phyloP scores from a whole-genome alignment of 2,797 vertebrate species.

The Bradypodion ventrale region DNA sequence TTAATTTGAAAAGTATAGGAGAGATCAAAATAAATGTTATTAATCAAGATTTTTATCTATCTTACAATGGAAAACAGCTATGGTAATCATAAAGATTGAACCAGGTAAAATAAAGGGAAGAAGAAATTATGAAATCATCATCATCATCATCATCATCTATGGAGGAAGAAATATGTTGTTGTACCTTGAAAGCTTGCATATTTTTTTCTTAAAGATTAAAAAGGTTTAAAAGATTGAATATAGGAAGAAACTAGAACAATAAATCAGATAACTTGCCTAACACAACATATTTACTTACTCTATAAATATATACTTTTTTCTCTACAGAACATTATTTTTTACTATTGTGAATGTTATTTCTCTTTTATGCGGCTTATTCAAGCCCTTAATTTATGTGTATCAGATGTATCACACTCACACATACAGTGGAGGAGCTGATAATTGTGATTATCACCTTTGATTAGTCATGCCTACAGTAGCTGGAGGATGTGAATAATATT shows the following conservation, averaged over 20 bases:
- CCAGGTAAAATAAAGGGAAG: neutral
- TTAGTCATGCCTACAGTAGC: neutral
- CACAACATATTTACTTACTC: neutral
- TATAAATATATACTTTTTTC: neutral
- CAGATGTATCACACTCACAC: neutral
- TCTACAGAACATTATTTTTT: neutral
- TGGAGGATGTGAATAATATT: neutral
- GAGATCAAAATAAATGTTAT: neutral
- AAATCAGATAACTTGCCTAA: neutral
- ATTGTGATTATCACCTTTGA: conserved; percentile 12
- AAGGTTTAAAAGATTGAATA: neutral
- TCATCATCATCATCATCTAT: neutral
- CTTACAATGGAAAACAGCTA: neutral
- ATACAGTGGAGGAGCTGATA: conserved; percentile 12
- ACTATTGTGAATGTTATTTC: neutral
- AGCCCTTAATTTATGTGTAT: neutral
- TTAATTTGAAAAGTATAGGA: neutral
- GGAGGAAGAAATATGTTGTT: too few species aligned
- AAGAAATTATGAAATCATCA: neutral
- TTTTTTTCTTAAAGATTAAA: neutral
- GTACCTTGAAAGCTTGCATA: neutral
- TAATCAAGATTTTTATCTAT: neutral
- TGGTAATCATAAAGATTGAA: neutral
- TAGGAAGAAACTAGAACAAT: neutral
- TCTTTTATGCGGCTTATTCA: neutral